A percentile compares a stretch with the other conserved stretches of the same genome.
phyloP scores from a whole-genome alignment of 2,113 vertebrate genomes.

The Sebastes schlegelii region DNA sequence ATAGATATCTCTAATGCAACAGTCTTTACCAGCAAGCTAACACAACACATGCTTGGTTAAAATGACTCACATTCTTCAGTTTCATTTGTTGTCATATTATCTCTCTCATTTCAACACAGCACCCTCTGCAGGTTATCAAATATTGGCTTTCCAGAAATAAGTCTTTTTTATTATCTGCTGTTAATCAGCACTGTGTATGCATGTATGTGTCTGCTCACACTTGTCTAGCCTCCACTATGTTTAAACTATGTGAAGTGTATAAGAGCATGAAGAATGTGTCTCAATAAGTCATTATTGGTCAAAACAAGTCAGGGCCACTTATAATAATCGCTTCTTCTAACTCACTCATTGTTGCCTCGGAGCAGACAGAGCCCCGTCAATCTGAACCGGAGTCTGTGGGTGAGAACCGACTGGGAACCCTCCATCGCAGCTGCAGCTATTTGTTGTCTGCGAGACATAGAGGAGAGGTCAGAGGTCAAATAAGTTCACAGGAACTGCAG shows the following conservation, averaged over 20 bases:
- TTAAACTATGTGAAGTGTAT: conserved; percentile 32
- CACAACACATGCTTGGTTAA: neutral
- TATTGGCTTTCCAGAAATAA: neutral
- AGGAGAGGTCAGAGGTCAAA: conserved; percentile 87
- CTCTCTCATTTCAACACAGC: conserved; percentile 33
- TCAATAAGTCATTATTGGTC: conserved; percentile 63
- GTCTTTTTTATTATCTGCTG: neutral
- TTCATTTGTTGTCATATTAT: conserved; percentile 12
- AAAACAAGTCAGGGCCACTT: conserved; percentile 70
- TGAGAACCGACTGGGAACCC: conserved; percentile 74
- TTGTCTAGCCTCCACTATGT: conserved; percentile 8
- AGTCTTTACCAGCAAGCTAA: neutral
- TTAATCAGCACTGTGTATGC: conserved; percentile 9
- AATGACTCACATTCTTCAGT: neutral
- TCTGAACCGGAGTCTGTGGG: conserved; percentile 56
- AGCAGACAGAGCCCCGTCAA: conserved; percentile 65
- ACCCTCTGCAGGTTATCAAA: conserved; percentile 40
- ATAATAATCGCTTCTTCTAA: conserved; percentile 74
- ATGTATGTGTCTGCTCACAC: conserved; percentile 14
- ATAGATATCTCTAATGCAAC: neutral
- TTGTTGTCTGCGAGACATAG: conserved; percentile 84
- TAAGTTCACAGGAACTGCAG: conserved; percentile 87
- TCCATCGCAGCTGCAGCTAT: conserved; percentile 85
- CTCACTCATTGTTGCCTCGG: conserved; percentile 61
- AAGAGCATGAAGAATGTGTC: conserved; percentile 39